Evolutionary conservation across 2,888 invertebrate species (phyloP).

Genomic region (Dryomyza anilis): DNA sequence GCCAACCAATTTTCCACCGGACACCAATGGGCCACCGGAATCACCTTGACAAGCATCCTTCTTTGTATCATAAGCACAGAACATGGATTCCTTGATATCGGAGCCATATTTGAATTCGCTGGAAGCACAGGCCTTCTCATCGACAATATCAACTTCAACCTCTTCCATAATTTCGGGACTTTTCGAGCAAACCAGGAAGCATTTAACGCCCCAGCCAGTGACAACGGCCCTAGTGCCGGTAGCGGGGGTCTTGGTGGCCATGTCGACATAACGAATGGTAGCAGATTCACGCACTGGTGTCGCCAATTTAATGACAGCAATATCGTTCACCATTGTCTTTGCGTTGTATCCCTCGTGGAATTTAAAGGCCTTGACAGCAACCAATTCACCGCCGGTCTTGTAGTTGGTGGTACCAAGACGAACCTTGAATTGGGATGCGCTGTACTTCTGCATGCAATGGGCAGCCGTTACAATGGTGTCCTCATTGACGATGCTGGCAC

Average conservation of each 20-base stretch:
- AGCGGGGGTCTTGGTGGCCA: constrained; percentile 44
- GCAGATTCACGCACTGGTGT: constrained; percentile 44
- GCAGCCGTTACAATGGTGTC: constrained; percentile 60
- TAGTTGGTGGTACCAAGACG: constrained; percentile 57
- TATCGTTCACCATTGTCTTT: constrained; percentile 55
- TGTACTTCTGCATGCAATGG: constrained; percentile 53
- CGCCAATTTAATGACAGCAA: constrained; percentile 57
- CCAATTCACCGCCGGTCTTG: constrained; percentile 55
- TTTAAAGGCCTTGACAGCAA: constrained; percentile 48
- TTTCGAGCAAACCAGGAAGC: constrained; percentile 38
- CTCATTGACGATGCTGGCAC: constrained; percentile 58
- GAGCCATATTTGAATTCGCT: constrained; percentile 43
- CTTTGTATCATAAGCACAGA: constrained; percentile 47
- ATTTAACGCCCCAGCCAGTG: constrained; percentile 58
- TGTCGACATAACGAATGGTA: constrained; percentile 40
- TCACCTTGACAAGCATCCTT: constrained; percentile 60
- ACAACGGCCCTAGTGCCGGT: constrained; percentile 50
- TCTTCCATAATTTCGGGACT: constrained; percentile 38
- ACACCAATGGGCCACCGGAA: constrained; percentile 60
- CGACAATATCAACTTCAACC: constrained; percentile 43
- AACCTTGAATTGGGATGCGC: constrained; percentile 43
- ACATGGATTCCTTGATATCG: constrained; percentile 44
- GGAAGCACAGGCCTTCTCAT: constrained; percentile 33
- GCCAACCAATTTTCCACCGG: constrained; percentile 29
- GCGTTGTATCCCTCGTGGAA: constrained; percentile 53